These are phyloP conservation scores for Clarias platycephalus DNA, from an alignment of 2,797 vertebrate genomes.

Conservation along the genomic window DNA sequence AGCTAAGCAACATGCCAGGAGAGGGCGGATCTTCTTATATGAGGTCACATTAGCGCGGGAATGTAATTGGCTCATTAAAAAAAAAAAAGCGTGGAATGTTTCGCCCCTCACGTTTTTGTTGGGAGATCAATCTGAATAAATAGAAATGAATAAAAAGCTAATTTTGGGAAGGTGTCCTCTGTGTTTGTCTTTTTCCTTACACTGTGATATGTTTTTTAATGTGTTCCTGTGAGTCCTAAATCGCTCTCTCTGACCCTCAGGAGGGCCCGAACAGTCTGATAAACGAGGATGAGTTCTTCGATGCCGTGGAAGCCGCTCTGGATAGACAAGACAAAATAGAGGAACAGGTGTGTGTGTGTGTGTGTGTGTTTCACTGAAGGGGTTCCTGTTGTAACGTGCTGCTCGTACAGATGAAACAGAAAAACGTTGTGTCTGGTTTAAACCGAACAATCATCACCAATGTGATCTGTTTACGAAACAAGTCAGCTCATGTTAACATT, in stretches of 20 bases:
- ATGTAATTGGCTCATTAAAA: too few relatives aligned
- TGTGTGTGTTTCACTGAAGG: conserved; percentile 64
- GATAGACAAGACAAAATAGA: conserved; percentile 91
- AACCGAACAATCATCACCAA: background rate
- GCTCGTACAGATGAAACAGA: background rate
- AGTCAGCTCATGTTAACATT: too few relatives aligned
- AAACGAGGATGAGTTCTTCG: conserved; percentile 90
- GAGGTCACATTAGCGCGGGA: too few relatives aligned
- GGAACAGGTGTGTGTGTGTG: conserved; percentile 87
- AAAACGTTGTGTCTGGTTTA: too few relatives aligned
- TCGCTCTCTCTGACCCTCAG: conserved; percentile 62
- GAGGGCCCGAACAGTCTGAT: conserved; percentile 90
- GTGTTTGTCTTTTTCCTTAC: too few relatives aligned
- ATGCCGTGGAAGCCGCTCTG: conserved; percentile 88
- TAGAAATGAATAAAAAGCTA: too few relatives aligned
- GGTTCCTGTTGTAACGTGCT: background rate
- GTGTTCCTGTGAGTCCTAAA: background rate
- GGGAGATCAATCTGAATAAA: too few relatives aligned
- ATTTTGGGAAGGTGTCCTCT: too few relatives aligned
- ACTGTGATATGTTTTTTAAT: background rate
- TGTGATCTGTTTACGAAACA: background rate
- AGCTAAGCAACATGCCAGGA: too few relatives aligned
- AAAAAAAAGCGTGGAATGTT: too few relatives aligned
- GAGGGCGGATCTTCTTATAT: too few relatives aligned
- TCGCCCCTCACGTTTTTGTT: too few relatives aligned